Conservation (phyloP, 2,113 vertebrate genomes). For the Danionella cerebrum region DNA sequence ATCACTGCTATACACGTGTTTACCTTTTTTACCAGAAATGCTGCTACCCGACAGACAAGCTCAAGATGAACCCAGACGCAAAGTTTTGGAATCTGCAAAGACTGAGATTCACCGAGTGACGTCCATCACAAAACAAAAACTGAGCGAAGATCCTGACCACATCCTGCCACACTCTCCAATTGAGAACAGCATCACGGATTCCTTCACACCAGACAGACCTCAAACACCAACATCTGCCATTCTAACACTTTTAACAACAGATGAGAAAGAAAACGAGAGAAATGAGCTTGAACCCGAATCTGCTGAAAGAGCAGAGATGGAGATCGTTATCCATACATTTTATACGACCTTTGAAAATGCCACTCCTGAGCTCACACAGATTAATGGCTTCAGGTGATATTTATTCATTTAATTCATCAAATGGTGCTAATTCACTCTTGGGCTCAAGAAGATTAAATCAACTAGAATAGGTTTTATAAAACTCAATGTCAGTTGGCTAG, state of each 20-base stretch:
- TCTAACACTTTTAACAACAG: neutral
- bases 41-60: neutral
- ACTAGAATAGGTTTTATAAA: too few relatives aligned
- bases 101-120: neutral
- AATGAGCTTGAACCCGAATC: neutral
- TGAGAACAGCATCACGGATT: neutral
- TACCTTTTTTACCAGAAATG: neutral
- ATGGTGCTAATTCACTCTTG: neutral
- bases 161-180: neutral
- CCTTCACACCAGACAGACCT: neutral
- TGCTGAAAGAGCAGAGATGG: neutral
- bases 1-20: neutral
- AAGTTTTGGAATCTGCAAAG: neutral
- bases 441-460: too few relatives aligned
- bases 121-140: neutral
- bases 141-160: neutral
- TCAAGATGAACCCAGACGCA: neutral
- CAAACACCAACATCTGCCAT: neutral
- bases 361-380: slow-evolving; percentile 1
- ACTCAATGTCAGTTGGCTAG: too few relatives aligned
- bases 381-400: slow-evolving; percentile 31
- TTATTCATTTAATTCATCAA: neutral
- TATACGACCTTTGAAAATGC: neutral
- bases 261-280: neutral
- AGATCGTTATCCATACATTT: too few relatives aligned